These are phyloP conservation scores for Neolamprologus kungweensis DNA, from an alignment of 2,113 vertebrate genomes.

Conservation along the genomic window DNA sequence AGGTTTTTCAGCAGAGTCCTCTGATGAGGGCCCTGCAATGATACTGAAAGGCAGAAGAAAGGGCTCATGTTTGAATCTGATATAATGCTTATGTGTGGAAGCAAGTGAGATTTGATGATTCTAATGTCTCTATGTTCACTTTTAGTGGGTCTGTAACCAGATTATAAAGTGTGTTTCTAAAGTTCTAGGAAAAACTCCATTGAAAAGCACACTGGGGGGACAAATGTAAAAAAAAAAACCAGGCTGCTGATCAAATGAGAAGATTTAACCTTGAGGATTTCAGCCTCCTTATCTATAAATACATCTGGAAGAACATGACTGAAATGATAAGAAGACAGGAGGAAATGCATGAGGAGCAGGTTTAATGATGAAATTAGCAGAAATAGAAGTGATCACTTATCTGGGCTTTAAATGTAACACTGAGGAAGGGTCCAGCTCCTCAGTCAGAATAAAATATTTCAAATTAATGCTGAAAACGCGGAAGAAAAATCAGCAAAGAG, in stretches of 20 bases:
- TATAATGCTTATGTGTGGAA: neutral
- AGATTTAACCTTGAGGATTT: neutral
- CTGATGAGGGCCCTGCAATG: conserved; percentile 74
- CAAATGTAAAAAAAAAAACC: neutral
- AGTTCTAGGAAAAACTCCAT: neutral
- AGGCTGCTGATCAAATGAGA: neutral
- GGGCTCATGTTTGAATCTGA: neutral
- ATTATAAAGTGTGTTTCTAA: neutral
- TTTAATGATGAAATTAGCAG: conserved; percentile 18
- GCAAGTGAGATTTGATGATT: neutral
- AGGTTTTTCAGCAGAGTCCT: conserved; percentile 74
- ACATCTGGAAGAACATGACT: neutral
- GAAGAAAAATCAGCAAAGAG: neutral
- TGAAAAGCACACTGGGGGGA: neutral
- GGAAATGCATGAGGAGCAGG: neutral
- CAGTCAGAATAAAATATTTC: neutral
- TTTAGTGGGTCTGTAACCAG: neutral
- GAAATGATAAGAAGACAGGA: neutral
- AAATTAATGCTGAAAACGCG: neutral
- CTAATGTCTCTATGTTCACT: neutral
- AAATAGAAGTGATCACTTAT: neutral
- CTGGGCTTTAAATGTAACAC: neutral
- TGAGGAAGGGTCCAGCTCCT: neutral
- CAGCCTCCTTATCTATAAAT: neutral
- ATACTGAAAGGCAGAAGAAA: conserved; percentile 45